Evolutionary conservation across 2,113 vertebrate species (phyloP).

Genomic region (Cyprinodon tularosa): DNA sequence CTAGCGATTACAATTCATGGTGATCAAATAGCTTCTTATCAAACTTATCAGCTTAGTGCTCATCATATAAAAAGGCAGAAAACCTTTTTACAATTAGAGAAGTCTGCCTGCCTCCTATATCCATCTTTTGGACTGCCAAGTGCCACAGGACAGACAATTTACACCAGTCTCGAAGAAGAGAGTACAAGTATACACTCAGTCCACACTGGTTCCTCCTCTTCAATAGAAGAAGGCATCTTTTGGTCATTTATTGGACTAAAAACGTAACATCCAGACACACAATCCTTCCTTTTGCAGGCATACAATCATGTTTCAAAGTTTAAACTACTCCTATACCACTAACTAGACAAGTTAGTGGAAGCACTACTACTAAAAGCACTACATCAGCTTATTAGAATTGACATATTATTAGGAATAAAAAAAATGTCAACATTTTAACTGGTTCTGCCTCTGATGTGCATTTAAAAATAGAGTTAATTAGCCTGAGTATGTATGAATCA

Average conservation of each 20-base stretch:
- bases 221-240: too few relatives aligned
- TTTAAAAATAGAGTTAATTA: neutral
- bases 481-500: neutral
- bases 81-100: neutral
- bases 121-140: too few relatives aligned
- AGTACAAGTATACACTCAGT: neutral
- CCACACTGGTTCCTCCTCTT: neutral
- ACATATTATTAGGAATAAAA: neutral
- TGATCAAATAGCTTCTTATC: too few relatives aligned
- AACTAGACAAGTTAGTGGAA: neutral
- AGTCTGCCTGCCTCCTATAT: too few relatives aligned
- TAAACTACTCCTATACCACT: neutral
- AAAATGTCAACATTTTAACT: neutral
- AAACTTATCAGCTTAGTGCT: too few relatives aligned
- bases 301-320: neutral
- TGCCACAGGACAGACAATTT: neutral
- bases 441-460: neutral
- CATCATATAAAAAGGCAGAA: neutral
- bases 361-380: neutral
- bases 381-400: neutral
- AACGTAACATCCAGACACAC: too few relatives aligned
- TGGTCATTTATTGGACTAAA: neutral
- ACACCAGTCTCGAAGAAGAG: neutral
- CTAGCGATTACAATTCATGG: too few relatives aligned
- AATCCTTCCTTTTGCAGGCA: neutral